Conservation (phyloP, 2,797 vertebrate genomes). For the Malacoctenus gilli region DNA sequence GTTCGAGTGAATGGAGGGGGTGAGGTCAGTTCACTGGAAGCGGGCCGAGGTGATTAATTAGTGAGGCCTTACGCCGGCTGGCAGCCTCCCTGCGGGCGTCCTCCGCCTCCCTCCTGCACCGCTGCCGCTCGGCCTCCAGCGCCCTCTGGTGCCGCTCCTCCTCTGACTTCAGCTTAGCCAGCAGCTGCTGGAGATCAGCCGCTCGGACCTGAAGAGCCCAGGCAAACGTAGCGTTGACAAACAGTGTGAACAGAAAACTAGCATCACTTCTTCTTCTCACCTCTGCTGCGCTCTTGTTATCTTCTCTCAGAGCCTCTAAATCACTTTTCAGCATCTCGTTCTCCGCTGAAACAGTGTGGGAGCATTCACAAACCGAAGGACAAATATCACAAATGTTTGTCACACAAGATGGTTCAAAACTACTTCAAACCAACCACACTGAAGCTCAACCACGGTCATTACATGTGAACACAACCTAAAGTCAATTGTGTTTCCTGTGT, state of each 20-base stretch:
- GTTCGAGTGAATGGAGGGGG: no score
- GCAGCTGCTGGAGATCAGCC: conserved; percentile 62
- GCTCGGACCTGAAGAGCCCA: conserved; percentile 53
- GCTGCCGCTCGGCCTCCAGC: conserved; percentile 55
- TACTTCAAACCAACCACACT: no score
- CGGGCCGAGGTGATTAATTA: background rate
- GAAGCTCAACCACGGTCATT: no score
- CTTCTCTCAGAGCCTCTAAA: conserved; percentile 51
- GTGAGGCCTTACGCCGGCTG: conserved; percentile 55
- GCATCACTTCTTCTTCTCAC: conserved; percentile 44
- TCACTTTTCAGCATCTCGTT: conserved; percentile 70
- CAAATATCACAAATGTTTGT: no score
- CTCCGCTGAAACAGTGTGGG: conserved; percentile 70
- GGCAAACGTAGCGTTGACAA: background rate
- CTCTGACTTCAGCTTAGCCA: conserved; percentile 50
- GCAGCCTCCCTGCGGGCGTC: conserved; percentile 38
- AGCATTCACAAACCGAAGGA: no score
- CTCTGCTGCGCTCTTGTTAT: conserved; percentile 56
- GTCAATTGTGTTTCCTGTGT: background rate
- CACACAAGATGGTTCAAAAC: no score
- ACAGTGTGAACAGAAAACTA: background rate
- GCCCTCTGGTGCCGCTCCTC: conserved; percentile 75
- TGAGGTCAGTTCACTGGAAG: background rate
- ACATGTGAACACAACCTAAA: no score
- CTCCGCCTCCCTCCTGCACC: conserved; percentile 49